Base-by-base conservation (phyloP, 1,140 invertebrate genomes). In the Drosophila sp. region DNA sequence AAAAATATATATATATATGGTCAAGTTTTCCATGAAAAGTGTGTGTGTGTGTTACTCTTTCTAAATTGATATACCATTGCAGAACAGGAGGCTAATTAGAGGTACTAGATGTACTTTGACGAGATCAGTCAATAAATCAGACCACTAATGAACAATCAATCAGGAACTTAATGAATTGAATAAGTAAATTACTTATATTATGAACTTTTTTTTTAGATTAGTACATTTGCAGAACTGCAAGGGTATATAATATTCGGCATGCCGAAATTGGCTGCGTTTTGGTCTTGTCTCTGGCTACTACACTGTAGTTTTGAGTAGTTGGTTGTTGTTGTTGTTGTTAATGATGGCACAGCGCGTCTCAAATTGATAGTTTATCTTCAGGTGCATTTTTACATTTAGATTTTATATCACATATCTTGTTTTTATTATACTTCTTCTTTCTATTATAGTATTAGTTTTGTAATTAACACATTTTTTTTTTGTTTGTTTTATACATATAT, bases 371-470 rank as follows among this genome's bases (percentile, higher is more conserved):
- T 84, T 80, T 80, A 84, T 84, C 70, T 78, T 87, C 84, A 89
- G 84, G 84, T 87, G 84, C 84, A 83, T 63, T 78, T 27, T 89
- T 89, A 86, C 84, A 82, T 87, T 89, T 89, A 87, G 70, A 80
- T 87, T 83, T 87, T 87, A 89, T 87, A 89, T 89, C 84, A 87
- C 84, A 87, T 87, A 84, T 89, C 25, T 47, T 62, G 17, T 38
- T 27, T 17, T 58, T 32, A 32, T 38, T 33, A 58, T 58, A 50
- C 68, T 76, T 78, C 57, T 68, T 65, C 50, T 33, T 65, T 61
- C 68, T 68, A 66, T 79, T 72, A 80, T 78, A 83, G 87, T 82
- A 72, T 82, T 73, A 76, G 71, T 64, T 76, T 50, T 87, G 61
- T 83, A 79, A 71, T 82, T 83, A 87, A 87, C 84, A 89, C 81